Conservation (phyloP, 2,113 vertebrate genomes). For the Pluvianellus socialis region DNA sequence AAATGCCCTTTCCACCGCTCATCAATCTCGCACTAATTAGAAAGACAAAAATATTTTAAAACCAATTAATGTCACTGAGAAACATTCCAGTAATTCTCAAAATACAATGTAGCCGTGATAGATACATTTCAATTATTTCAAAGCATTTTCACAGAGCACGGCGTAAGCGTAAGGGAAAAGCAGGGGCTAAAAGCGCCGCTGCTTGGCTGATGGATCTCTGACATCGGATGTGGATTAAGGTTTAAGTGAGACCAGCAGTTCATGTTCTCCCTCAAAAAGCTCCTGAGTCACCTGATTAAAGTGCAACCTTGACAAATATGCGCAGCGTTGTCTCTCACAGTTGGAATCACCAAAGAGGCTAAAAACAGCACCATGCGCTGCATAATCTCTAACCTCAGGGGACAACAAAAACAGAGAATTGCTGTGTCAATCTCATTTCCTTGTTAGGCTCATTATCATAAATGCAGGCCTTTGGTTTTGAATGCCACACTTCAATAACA, state of each 20-base stretch:
- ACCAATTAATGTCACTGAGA: slow-evolving; percentile 49
- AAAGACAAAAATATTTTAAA: slow-evolving; percentile 59
- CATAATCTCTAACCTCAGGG: slow-evolving; percentile 80
- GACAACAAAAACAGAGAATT: slow-evolving; percentile 74
- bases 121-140: slow-evolving; percentile 60
- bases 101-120: slow-evolving; percentile 25
- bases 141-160: slow-evolving; percentile 23
- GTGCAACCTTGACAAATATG: slow-evolving; percentile 75
- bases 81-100: slow-evolving; percentile 47
- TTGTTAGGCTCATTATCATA: slow-evolving; percentile 76
- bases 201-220: neutral
- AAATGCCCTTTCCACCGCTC: slow-evolving; percentile 33
- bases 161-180: slow-evolving; percentile 3
- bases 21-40: slow-evolving; percentile 58
- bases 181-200: neutral
- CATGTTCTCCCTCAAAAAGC: slow-evolving; percentile 50
- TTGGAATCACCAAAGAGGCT: slow-evolving; percentile 78
- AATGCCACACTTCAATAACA: slow-evolving; percentile 71
- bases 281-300: slow-evolving; percentile 64
- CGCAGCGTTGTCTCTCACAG: slow-evolving; percentile 73
- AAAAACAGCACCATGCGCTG: slow-evolving; percentile 76
- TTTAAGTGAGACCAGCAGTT: slow-evolving; percentile 27
- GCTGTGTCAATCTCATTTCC: slow-evolving; percentile 79
- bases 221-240: neutral
- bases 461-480: slow-evolving; percentile 65